A percentile compares a stretch with the other conserved stretches of the same genome.
Conservation (phyloP, 2,797 vertebrate genomes). For the Enteromius afrohamiltoni region DNA sequence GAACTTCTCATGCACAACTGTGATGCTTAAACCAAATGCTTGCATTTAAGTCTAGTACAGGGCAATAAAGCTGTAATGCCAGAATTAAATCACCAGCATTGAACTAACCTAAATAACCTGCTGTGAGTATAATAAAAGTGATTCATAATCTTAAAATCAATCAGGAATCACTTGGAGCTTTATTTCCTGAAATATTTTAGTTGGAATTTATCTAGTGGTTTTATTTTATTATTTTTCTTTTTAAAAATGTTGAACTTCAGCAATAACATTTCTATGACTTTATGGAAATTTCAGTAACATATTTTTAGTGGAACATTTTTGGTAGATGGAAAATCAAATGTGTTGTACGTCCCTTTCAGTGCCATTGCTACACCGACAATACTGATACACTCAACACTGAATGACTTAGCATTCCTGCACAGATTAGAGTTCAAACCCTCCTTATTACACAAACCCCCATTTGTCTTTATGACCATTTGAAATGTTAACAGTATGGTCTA, state of each 20-base stretch:
- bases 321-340: not conserved
- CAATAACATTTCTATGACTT: not conserved
- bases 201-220: too few species aligned
- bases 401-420: conserved; percentile 37
- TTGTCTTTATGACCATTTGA: not conserved
- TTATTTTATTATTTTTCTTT: too few species aligned
- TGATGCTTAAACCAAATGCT: too few species aligned
- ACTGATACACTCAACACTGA: not conserved
- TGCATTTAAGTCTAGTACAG: not conserved
- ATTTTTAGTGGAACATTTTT: not conserved
- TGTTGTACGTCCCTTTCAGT: not conserved
- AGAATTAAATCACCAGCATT: not conserved
- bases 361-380: not conserved
- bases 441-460: not conserved
- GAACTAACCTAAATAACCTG: not conserved
- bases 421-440: conserved; percentile 36
- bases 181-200: not conserved
- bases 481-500: not conserved
- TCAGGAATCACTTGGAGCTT: not conserved
- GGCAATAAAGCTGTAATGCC: not conserved
- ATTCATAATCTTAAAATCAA: not conserved
- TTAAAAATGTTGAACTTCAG: not conserved
- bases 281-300: not conserved
- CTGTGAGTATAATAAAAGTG: not conserved
- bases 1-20: not conserved